These are phyloP conservation scores for Philopotamus ludificatus DNA, from an alignment of 1,140 invertebrate genomes.

Conservation along the genomic window DNA sequence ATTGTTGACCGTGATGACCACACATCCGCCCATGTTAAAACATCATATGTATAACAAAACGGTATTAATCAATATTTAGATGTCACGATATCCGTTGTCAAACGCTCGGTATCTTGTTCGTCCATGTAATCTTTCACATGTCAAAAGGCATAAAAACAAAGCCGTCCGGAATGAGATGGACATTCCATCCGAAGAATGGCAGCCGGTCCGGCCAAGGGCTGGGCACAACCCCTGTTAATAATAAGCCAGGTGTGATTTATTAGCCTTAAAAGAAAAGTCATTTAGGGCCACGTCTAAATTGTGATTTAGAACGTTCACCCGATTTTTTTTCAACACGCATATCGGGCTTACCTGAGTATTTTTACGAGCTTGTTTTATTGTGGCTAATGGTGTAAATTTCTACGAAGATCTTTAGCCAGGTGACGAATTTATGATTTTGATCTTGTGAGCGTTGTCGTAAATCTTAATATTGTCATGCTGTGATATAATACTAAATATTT, in stretches of 20 bases:
- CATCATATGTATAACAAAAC: background rate
- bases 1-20: too few relatives aligned
- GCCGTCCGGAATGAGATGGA: background rate
- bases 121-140: too few relatives aligned
- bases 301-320: constrained; percentile 27
- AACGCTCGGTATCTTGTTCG: too few relatives aligned
- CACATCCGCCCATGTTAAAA: background rate
- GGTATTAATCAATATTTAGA: constrained; percentile 3
- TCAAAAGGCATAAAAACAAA: too few relatives aligned
- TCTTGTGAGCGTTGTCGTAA: background rate
- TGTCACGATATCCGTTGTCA: too few relatives aligned
- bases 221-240: constrained; percentile 17
- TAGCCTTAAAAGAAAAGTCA: constrained; percentile 36
- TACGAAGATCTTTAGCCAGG: background rate
- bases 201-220: background rate
- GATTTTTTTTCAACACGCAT: background rate
- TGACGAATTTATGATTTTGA: constrained; percentile 1
- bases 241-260: constrained; percentile 34
- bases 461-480: background rate
- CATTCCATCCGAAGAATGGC: constrained; percentile 18
- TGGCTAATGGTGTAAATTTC: constrained; percentile 5
- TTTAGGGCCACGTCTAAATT: constrained; percentile 21
- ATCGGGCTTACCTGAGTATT: constrained; percentile 3
- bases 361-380: constrained; percentile 26
- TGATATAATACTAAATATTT: too few relatives aligned